These are phyloP conservation scores for Prenolepis imparis DNA, from an alignment of 2,888 invertebrate genomes.

Conservation along the genomic window DNA sequence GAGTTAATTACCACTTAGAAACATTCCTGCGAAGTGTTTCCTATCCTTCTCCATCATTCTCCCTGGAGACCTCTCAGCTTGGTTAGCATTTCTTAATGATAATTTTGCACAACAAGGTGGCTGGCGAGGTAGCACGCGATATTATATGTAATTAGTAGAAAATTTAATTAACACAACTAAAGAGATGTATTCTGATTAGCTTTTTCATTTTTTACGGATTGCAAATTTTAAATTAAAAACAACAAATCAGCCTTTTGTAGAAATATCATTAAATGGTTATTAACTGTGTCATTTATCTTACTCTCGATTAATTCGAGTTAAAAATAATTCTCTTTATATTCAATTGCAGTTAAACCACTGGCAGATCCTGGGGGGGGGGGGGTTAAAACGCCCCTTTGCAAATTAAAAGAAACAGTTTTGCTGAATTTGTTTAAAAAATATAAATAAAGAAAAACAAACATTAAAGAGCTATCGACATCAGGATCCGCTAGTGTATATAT, in stretches of 20 bases:
- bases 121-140: background rate
- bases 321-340: background rate
- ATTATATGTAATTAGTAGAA: background rate
- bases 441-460: no score
- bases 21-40: constrained; percentile 51
- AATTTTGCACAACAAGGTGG: constrained; percentile 23
- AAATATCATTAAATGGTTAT: background rate
- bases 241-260: background rate
- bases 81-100: constrained; percentile 36
- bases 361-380: no score
- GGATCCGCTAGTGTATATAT: no score
- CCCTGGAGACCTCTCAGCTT: constrained; percentile 9
- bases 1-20: constrained; percentile 76
- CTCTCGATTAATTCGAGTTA: background rate
- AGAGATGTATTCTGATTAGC: background rate
- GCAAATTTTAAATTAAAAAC: background rate
- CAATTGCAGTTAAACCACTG: background rate
- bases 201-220: background rate
- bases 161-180: background rate
- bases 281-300: background rate
- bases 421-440: no score
- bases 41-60: background rate
- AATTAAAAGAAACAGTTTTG: no score
- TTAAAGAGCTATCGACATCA: no score
- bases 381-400: no score